Percentiles rank a stretch among this genome's conserved stretches.
phyloP scores from a whole-genome alignment of 2,888 invertebrate genomes.

The Calameuta idolon region DNA sequence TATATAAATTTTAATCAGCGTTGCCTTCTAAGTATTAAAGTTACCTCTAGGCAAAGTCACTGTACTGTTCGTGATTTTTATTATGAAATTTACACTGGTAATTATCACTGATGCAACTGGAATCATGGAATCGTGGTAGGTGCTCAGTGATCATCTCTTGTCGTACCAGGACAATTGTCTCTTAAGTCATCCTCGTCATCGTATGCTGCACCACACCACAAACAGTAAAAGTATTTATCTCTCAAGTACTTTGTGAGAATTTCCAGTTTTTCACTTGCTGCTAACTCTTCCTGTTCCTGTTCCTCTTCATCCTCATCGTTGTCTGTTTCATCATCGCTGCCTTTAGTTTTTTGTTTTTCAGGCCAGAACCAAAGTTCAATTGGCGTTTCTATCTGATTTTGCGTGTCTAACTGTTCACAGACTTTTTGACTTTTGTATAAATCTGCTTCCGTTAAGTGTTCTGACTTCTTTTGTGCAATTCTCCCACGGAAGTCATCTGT shows the following conservation, averaged over 20 bases:
- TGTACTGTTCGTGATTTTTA: no score
- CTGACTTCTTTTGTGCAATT: conserved; percentile 68
- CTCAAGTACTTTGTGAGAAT: conserved; percentile 76
- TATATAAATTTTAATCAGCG: background rate
- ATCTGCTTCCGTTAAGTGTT: conserved; percentile 67
- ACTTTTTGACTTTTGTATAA: conserved; percentile 69
- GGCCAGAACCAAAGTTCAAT: conserved; percentile 77
- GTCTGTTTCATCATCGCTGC: conserved; percentile 43
- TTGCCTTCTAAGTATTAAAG: background rate
- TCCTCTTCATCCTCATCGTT: conserved; percentile 56
- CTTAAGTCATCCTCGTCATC: conserved; percentile 73
- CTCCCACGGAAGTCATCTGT: conserved; percentile 70
- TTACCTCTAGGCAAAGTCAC: background rate
- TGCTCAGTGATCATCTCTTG: conserved; percentile 72
- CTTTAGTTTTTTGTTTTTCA: conserved; percentile 40
- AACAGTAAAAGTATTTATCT: conserved; percentile 79
- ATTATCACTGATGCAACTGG: no score
- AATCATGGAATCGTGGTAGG: background rate
- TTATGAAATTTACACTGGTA: no score
- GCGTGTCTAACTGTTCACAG: conserved; percentile 73
- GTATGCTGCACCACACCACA: conserved; percentile 82
- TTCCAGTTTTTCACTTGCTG: conserved; percentile 72
- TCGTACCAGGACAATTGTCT: conserved; percentile 76
- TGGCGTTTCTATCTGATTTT: conserved; percentile 68
- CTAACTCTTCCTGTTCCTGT: conserved; percentile 47